Conservation (phyloP, 2,888 invertebrate species). For the Nezara viridula region DNA sequence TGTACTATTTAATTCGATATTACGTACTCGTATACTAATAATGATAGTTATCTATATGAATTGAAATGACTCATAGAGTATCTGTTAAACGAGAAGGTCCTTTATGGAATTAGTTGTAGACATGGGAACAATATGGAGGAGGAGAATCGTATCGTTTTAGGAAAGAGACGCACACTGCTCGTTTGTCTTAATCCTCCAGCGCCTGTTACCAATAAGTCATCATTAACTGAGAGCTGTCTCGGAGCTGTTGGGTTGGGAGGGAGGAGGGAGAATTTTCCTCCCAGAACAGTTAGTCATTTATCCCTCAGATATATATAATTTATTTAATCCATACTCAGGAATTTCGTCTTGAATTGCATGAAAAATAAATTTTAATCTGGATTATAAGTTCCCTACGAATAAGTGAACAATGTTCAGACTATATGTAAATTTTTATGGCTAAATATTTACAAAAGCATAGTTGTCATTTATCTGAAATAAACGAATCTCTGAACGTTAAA, state of each 20-base stretch:
- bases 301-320: not conserved
- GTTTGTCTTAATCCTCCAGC: conserved; percentile 37
- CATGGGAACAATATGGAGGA: not conserved
- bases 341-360: not conserved
- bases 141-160: not conserved
- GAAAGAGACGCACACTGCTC: conserved; percentile 17
- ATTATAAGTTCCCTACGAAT: no score
- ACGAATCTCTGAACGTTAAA: no score
- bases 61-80: not conserved
- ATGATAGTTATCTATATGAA: not conserved
- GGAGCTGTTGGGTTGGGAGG: conserved; percentile 2
- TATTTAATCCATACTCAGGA: not conserved
- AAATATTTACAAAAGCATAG: no score
- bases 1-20: no score
- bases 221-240: conserved; percentile 5
- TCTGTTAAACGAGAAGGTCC: not conserved
- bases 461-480: no score
- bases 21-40: not conserved
- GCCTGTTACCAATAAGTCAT: conserved; percentile 35
- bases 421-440: no score
- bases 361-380: no score
- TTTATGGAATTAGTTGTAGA: not conserved
- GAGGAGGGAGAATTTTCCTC: not conserved
- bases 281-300: not conserved
- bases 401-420: no score